Base-by-base conservation (phyloP, 2,888 invertebrate genomes). In the Heliconius hortense region DNA sequence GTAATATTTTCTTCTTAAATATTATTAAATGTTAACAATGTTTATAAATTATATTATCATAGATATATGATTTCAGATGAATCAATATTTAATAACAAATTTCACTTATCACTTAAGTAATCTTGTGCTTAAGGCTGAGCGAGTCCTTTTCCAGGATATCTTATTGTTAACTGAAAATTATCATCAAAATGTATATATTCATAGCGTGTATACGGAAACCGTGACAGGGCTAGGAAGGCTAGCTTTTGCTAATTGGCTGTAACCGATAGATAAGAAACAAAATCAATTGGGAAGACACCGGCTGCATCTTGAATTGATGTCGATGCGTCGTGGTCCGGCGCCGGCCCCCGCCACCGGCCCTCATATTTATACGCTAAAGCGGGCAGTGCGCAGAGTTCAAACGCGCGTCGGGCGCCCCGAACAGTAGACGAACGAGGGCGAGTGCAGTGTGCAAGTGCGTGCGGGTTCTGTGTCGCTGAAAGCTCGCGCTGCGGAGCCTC, bases 371-470 rank as follows among this genome's bases (percentile, higher is more conserved):
- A 94, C 94, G 91, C 87, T 91, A 91, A 91, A 87, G 93, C 92
- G 87, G 90, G 86, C 91, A 87, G 87, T 84, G 91, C 89, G 86
- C 91, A 90, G 92, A 93, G 94, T 94, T 93, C 93, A 94, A 93
- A 93, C 93, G 94, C 90, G 89, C 89, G 91, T 88, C 91, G 90
- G 90, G 90, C 93, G 93, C 88, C 90, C 92, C 85, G 88, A 87
- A 92, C 93, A 91, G 92, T 91, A 92, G 93, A 93, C 93, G 93
- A 87, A 89, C 89, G 88, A 89, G 89, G 91, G 91, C 92, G 91
- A 92, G 93, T 93, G 93, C 93, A 93, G 93, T 93, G 94, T 93
- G 93, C 93, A 93, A 75, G 93, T 92, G 93, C 92, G 92, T 91
- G 89, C 89, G 89, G 90, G 86, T 89, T 89, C 88, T 90, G 92